These are phyloP conservation scores for Tangara arthus DNA, from an alignment of 2,797 vertebrate species.

Conservation along the genomic window DNA sequence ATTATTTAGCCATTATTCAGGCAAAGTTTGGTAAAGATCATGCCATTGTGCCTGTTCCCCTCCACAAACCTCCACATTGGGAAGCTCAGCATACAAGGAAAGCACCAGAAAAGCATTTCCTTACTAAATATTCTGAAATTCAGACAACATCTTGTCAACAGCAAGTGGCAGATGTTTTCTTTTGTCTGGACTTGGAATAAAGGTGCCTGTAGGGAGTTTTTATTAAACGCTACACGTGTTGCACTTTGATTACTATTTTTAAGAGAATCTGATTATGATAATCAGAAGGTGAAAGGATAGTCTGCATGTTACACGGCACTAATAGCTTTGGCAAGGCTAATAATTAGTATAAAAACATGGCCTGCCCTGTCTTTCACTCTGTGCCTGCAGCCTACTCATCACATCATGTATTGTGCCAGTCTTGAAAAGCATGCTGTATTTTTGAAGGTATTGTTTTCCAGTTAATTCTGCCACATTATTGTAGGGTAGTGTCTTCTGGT, in stretches of 20 bases:
- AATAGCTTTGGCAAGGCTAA: background rate
- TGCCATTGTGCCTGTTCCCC: background rate
- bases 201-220: slow-evolving; percentile 35
- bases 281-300: slow-evolving; percentile 12
- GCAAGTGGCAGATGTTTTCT: slow-evolving; percentile 34
- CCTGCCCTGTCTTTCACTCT: background rate
- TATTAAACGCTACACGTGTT: slow-evolving; percentile 44
- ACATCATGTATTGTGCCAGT: background rate
- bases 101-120: background rate
- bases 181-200: slow-evolving; percentile 58
- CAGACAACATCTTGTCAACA: slow-evolving; percentile 49
- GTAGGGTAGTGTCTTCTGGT: slow-evolving; percentile 42
- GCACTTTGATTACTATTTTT: slow-evolving; percentile 54
- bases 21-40: background rate
- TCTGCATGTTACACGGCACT: background rate
- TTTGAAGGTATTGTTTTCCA: slow-evolving; percentile 45
- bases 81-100: background rate
- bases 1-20: rapidly evolving
- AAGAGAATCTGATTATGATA: slow-evolving; percentile 4
- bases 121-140: background rate
- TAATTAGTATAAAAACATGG: slow-evolving; percentile 1
- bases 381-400: background rate
- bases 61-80: background rate
- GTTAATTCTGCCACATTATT: slow-evolving; percentile 50
- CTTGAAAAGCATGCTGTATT: background rate